phyloP scores from a whole-genome alignment of 2,888 invertebrate genomes.

The Sycophila texana region DNA sequence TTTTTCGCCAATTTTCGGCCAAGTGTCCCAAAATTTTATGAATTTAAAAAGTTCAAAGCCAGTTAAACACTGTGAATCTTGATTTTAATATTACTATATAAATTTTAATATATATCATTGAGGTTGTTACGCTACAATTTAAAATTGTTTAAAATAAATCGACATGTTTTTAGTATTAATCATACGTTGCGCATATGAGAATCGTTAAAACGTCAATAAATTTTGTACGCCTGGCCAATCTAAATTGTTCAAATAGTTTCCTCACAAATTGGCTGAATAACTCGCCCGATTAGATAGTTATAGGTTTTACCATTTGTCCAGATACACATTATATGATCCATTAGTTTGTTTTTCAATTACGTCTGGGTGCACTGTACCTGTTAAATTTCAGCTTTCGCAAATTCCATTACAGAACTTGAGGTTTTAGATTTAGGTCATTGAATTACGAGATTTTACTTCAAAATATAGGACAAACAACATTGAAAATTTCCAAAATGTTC shows the following conservation, averaged over 20 bases:
- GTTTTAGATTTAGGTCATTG: not conserved
- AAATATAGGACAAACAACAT: too few species aligned
- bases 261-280: constrained; percentile 43
- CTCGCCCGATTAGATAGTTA: constrained; percentile 40
- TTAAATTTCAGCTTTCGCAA: constrained; percentile 9
- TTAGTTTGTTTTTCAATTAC: constrained; percentile 24
- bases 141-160: not conserved
- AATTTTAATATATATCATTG: too few species aligned
- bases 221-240: constrained; percentile 35
- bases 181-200: constrained; percentile 13
- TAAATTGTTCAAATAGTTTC: constrained; percentile 50
- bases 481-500: too few species aligned
- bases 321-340: constrained; percentile 2
- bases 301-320: constrained; percentile 9
- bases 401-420: not conserved
- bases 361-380: not conserved
- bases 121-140: too few species aligned
- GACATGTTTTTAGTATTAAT: constrained; percentile 26
- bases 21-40: too few species aligned
- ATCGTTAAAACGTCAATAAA: constrained; percentile 34
- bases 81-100: too few species aligned
- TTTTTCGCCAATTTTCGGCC: too few species aligned
- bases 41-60: too few species aligned
- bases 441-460: too few species aligned
- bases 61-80: too few species aligned